Conservation (phyloP, 2,797 vertebrate genomes). For the Pelobates cultripes region DNA sequence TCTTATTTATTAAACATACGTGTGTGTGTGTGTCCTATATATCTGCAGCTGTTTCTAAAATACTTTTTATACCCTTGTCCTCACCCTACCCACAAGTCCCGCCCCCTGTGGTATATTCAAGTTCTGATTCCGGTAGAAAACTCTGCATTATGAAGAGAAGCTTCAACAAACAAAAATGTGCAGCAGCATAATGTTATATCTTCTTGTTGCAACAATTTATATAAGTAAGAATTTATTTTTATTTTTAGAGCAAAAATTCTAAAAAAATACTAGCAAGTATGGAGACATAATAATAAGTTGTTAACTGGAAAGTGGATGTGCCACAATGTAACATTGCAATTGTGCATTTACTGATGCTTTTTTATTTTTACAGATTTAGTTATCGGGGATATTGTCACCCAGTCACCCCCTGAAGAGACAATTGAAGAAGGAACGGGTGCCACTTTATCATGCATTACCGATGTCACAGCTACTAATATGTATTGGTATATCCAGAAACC, state of each 20-base stretch:
- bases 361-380: neutral
- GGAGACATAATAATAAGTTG: too few species aligned
- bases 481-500: conserved; percentile 27
- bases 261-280: too few species aligned
- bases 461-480: neutral
- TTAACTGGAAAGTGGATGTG: too few species aligned
- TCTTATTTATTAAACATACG: too few species aligned
- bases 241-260: too few species aligned
- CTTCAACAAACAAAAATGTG: conserved; percentile 1
- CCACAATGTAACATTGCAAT: too few species aligned
- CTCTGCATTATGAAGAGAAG: neutral
- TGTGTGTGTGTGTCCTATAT: too few species aligned
- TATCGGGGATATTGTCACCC: conserved; percentile 18
- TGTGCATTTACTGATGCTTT: neutral
- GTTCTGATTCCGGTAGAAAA: too few species aligned
- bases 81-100: too few species aligned
- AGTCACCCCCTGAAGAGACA: neutral
- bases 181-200: neutral
- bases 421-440: conserved; percentile 17
- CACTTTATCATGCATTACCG: conserved; percentile 35
- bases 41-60: too few species aligned
- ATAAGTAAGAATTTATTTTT: neutral
- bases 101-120: too few species aligned
- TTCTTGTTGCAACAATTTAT: neutral
- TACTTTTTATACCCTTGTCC: too few species aligned